Percentiles rank a stretch among this genome's conserved stretches.
These are phyloP conservation scores for Drosophila demipolita DNA, from an alignment of 2,888 invertebrate species.

Conservation along the genomic window DNA sequence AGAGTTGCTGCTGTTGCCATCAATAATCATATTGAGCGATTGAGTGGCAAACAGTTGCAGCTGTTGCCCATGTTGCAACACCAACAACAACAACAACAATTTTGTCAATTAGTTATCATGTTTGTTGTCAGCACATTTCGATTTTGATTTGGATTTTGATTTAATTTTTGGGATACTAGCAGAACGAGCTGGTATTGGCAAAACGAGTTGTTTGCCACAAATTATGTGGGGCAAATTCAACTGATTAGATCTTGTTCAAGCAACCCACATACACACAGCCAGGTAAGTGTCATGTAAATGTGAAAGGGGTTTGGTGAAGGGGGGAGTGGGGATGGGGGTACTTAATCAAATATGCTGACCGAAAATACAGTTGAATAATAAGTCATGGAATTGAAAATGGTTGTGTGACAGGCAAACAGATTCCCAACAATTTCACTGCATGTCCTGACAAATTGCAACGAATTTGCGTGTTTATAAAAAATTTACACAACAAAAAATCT, in stretches of 20 bases:
- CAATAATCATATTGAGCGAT: constrained; percentile 51
- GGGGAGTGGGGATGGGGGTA: not conserved
- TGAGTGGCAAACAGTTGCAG: constrained; percentile 52
- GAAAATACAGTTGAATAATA: constrained; percentile 50
- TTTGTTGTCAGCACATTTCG: constrained; percentile 68
- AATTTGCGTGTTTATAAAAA: constrained; percentile 77
- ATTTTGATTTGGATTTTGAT: constrained; percentile 70
- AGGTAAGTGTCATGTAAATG: constrained; percentile 2
- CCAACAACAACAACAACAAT: constrained; percentile 45
- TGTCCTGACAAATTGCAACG: constrained; percentile 56
- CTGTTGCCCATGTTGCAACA: constrained; percentile 42
- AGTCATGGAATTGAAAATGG: constrained; percentile 31
- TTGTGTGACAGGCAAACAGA: constrained; percentile 29
- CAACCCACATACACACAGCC: not conserved
- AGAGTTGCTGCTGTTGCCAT: constrained; percentile 24
- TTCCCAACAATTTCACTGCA: constrained; percentile 41
- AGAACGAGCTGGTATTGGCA: constrained; percentile 16
- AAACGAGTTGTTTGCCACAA: constrained; percentile 2
- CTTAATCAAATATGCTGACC: constrained; percentile 58
- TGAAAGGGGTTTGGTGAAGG: not conserved
- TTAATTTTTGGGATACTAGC: constrained; percentile 61
- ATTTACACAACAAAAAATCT: constrained; percentile 66
- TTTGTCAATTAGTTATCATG: constrained; percentile 79
- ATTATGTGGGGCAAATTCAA: constrained; percentile 12
- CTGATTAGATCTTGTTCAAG: constrained; percentile 39